Conservation (phyloP, 2,888 invertebrate genomes). For the Synanthedon myopaeformis region DNA sequence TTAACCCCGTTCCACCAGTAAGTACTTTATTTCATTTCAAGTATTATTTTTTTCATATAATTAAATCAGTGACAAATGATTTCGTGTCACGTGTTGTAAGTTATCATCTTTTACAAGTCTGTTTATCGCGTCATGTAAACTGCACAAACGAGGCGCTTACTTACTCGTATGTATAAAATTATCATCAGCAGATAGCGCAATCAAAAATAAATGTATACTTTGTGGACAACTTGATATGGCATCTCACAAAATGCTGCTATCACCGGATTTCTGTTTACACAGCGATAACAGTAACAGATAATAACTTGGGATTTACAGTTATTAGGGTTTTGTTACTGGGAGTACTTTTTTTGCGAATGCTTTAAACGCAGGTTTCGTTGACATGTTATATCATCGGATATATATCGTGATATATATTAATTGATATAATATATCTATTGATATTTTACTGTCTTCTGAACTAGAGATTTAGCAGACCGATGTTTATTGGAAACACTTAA, state of each 20-base stretch:
- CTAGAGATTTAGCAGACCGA: not conserved
- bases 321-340: not conserved
- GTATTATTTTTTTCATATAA: too few relatives aligned
- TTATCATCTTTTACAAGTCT: conserved; percentile 4
- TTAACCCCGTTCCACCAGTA: too few relatives aligned
- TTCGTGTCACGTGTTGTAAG: conserved; percentile 2
- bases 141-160: not conserved
- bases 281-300: conserved; percentile 39
- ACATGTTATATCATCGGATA: not conserved
- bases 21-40: too few relatives aligned
- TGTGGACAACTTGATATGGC: conserved; percentile 37
- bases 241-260: conserved; percentile 48
- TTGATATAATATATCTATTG: not conserved
- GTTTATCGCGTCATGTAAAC: conserved; percentile 1
- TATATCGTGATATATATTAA: not conserved
- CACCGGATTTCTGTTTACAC: conserved; percentile 40
- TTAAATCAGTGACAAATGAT: too few relatives aligned
- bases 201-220: conserved; percentile 44
- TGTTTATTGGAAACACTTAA: not conserved
- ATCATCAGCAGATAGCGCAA: conserved; percentile 38
- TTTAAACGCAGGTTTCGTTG: not conserved
- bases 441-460: not conserved
- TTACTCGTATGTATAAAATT: conserved; percentile 9
- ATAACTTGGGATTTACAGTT: conserved; percentile 36
- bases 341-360: too few relatives aligned